Conservation (phyloP, 1,140 invertebrate genomes). For the Tetramorium alpestre region DNA sequence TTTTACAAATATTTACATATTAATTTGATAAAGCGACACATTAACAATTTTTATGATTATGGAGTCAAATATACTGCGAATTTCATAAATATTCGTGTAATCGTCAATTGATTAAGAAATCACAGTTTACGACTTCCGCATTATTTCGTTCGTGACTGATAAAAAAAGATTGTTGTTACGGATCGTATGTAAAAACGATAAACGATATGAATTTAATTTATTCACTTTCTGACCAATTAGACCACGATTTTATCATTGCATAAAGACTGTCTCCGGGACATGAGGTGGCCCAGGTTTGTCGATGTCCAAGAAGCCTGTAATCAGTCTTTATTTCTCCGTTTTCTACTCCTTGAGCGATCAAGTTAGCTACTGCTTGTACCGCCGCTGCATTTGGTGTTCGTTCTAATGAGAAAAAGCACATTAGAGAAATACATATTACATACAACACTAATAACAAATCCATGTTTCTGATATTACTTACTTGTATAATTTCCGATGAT, state of each 20-base stretch:
- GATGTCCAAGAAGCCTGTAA: constrained; percentile 85
- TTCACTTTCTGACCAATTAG: constrained; percentile 77
- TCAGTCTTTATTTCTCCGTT: constrained; percentile 74
- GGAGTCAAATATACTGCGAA: not conserved
- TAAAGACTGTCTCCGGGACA: constrained; percentile 87
- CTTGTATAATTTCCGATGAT: constrained; percentile 85
- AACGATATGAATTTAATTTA: not conserved
- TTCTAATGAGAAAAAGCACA: constrained; percentile 81
- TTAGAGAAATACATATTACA: constrained; percentile 40
- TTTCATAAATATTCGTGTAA: not conserved
- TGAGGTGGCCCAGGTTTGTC: constrained; percentile 81
- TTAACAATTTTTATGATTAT: not conserved
- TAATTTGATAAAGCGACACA: not conserved
- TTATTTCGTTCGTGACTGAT: not conserved
- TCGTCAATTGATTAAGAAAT: not conserved
- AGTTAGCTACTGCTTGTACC: constrained; percentile 78
- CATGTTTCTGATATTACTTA: constrained; percentile 64
- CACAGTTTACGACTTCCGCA: not conserved
- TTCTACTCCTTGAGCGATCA: constrained; percentile 84
- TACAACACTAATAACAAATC: not conserved
- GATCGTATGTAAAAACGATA: not conserved
- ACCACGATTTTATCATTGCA: constrained; percentile 86
- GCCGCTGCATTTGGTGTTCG: constrained; percentile 82
- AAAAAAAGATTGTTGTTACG: not conserved
- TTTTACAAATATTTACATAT: not conserved